A percentile compares a stretch with the other conserved stretches of the same genome.
phyloP scores from a whole-genome alignment of 2,888 invertebrate species.

The Ophion costatus region DNA sequence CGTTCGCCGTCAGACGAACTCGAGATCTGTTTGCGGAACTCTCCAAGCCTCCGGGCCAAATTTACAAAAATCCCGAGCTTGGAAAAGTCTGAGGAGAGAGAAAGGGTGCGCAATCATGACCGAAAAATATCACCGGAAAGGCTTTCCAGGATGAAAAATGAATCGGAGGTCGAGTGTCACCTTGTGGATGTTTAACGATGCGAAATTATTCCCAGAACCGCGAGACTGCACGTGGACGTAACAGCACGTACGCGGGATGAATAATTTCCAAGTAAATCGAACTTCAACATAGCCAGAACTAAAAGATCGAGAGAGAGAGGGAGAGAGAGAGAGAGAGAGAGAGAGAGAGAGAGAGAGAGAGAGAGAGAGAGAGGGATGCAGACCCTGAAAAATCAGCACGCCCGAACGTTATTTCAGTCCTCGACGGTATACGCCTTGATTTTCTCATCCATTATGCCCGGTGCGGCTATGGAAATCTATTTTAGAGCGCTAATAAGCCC shows the following conservation, averaged over 20 bases:
- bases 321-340: background rate
- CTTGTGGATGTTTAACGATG: conserved; percentile 34
- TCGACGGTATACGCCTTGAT: background rate
- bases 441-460: conserved; percentile 16
- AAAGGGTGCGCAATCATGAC: background rate
- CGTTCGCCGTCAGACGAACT: too few relatives aligned
- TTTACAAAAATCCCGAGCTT: background rate
- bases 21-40: too few relatives aligned
- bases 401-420: conserved; percentile 7
- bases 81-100: background rate
- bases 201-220: conserved; percentile 33
- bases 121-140: background rate
- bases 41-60: too few relatives aligned
- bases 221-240: conserved; percentile 16
- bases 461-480: conserved; percentile 42
- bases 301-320: background rate
- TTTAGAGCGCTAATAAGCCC: conserved; percentile 49
- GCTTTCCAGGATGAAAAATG: conserved; percentile 20
- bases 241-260: conserved; percentile 49
- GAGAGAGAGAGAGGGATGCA: background rate
- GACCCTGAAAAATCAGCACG: background rate
- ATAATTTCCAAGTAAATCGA: conserved; percentile 56
- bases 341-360: background rate
- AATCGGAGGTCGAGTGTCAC: conserved; percentile 1
- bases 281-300: conserved; percentile 25